Evolutionary conservation across 2,113 vertebrate genomes (phyloP).

Genomic region (Panthera tigris): DNA sequence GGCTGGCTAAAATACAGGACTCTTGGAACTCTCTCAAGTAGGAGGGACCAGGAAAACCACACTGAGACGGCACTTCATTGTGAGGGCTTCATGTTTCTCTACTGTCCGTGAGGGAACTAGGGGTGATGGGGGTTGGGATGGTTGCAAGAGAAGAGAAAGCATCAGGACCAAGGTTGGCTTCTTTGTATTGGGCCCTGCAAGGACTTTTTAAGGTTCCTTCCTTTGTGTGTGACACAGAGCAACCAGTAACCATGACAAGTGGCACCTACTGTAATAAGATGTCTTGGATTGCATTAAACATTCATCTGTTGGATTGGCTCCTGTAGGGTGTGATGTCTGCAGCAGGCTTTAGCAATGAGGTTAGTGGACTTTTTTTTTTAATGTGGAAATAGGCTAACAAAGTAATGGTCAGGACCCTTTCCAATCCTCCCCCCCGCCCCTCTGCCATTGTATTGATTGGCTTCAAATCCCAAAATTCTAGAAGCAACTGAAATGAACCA

Average conservation of each 20-base stretch:
- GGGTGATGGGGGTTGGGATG: neutral
- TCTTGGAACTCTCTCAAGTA: constrained; percentile 66
- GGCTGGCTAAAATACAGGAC: constrained; percentile 66
- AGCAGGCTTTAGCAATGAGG: constrained; percentile 12
- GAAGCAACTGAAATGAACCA: constrained; percentile 64
- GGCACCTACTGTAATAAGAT: constrained; percentile 59
- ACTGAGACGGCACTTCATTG: constrained; percentile 19
- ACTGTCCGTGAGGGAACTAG: neutral
- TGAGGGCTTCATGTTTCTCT: constrained; percentile 31
- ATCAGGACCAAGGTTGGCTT: neutral
- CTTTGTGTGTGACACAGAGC: constrained; percentile 42
- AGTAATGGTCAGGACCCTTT: neutral
- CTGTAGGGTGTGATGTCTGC: constrained; percentile 19
- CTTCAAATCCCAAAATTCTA: constrained; percentile 66
- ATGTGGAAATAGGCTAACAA: constrained; percentile 1
- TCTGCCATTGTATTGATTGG: constrained; percentile 60
- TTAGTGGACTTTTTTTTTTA: neutral
- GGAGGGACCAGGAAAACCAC: constrained; percentile 57
- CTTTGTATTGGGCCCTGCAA: neutral
- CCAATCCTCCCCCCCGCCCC: neutral
- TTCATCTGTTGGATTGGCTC: constrained; percentile 51
- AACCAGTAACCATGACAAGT: neutral
- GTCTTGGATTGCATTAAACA: constrained; percentile 73
- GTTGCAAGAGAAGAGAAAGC: neutral
- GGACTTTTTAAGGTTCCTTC: neutral